Conservation (phyloP, 1,140 invertebrate species). For the Glossosoma conforme region DNA sequence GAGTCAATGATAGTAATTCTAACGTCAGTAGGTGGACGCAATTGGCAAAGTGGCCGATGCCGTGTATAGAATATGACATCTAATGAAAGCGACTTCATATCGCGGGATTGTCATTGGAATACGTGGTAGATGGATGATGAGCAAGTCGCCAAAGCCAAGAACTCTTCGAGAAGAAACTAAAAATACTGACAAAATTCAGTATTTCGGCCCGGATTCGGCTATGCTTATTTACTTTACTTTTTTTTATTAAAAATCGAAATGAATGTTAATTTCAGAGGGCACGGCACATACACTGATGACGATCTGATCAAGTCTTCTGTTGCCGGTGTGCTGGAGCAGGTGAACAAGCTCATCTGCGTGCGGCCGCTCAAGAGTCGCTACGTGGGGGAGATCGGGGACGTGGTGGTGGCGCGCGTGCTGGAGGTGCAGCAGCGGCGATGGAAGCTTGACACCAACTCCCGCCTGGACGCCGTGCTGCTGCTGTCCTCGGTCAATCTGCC, state of each 20-base stretch:
- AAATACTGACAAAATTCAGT: no score
- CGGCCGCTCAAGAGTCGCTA: slow-evolving; percentile 84
- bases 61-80: no score
- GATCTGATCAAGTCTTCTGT: slow-evolving; percentile 84
- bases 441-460: slow-evolving; percentile 93
- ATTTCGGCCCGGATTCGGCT: no score
- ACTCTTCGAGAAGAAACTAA: no score
- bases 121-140: no score
- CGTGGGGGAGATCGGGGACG: slow-evolving; percentile 95
- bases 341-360: slow-evolving; percentile 92
- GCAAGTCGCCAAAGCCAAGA: no score
- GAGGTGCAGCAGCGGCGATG: slow-evolving; percentile 89
- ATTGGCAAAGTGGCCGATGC: no score
- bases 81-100: no score
- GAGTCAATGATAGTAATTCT: no score
- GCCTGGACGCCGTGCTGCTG: slow-evolving; percentile 82
- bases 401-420: slow-evolving; percentile 89
- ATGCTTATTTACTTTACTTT: no score
- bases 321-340: slow-evolving; percentile 87
- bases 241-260: background rate
- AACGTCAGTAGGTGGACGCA: no score
- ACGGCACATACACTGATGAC: slow-evolving; percentile 89
- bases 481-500: slow-evolving; percentile 95
- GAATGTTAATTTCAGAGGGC: slow-evolving; percentile 67
- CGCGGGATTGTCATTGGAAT: no score